Percentiles rank a stretch among this genome's conserved stretches.
Evolutionary conservation across 2,888 invertebrate genomes (phyloP).

Genomic region (Tipula confusa): DNA sequence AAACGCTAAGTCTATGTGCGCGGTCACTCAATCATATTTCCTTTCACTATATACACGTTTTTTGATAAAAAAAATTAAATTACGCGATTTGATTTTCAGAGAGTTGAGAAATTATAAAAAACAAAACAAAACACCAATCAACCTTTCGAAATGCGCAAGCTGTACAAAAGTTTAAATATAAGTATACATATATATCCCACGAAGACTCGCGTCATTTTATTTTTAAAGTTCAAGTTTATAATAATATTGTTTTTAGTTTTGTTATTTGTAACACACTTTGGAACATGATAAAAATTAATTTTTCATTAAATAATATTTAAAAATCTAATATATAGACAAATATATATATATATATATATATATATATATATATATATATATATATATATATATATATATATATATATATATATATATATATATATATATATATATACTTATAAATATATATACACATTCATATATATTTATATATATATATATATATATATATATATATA

Average conservation of each 20-base stretch:
- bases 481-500: too few relatives aligned
- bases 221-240: slow-evolving; percentile 25
- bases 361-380: too few relatives aligned
- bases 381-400: too few relatives aligned
- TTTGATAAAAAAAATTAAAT: not conserved
- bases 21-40: not conserved
- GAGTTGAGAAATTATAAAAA: not conserved
- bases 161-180: too few relatives aligned
- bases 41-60: not conserved
- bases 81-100: not conserved
- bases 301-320: not conserved
- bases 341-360: too few relatives aligned
- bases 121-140: not conserved
- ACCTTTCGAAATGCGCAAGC: not conserved
- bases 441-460: too few relatives aligned
- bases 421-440: too few relatives aligned
- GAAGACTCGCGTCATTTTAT: not conserved
- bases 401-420: too few relatives aligned
- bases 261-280: slow-evolving; percentile 7
- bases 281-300: slow-evolving; percentile 16
- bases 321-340: not conserved
- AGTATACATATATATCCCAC: not conserved
- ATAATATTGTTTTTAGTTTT: not conserved
- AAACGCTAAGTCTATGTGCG: not conserved
- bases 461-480: too few relatives aligned